Conservation (phyloP, 2,888 invertebrate genomes). For the Harpalus rufipes region DNA sequence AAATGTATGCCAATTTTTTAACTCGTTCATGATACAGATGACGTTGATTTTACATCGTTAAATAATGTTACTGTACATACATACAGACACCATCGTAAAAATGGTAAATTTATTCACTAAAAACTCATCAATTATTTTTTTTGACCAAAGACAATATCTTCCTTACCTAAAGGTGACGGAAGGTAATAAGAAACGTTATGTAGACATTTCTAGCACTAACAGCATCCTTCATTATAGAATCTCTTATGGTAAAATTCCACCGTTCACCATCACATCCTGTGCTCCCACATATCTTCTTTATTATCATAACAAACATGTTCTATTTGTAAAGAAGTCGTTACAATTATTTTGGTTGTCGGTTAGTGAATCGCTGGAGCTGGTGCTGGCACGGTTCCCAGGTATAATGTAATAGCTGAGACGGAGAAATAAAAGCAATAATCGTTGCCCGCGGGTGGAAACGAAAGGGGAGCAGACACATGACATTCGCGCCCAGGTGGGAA, state of each 20-base stretch:
- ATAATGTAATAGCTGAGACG: constrained; percentile 56
- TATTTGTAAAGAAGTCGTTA: constrained; percentile 22
- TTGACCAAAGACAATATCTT: too few species aligned
- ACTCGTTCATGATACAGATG: too few species aligned
- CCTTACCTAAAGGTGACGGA: too few species aligned
- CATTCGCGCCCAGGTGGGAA: constrained; percentile 62
- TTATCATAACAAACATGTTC: constrained; percentile 31
- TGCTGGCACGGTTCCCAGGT: constrained; percentile 63
- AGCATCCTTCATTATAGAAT: too few species aligned
- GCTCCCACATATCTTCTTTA: constrained; percentile 29
- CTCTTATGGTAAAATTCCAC: background rate
- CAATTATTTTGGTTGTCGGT: constrained; percentile 18
- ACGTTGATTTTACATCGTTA: too few species aligned
- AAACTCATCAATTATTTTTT: too few species aligned
- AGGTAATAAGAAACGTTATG: too few species aligned
- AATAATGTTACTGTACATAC: too few species aligned
- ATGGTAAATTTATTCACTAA: too few species aligned
- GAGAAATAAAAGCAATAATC: constrained; percentile 48
- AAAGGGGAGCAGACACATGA: constrained; percentile 43
- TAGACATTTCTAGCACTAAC: too few species aligned
- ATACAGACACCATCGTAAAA: too few species aligned
- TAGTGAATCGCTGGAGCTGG: constrained; percentile 19
- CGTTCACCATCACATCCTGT: constrained; percentile 10
- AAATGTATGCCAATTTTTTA: too few species aligned
- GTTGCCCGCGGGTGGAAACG: constrained; percentile 4